Percentiles rank a stretch among this genome's conserved stretches.
Evolutionary conservation across 2,113 vertebrate genomes (phyloP).

Genomic region (Rhabdornis inornatus): DNA sequence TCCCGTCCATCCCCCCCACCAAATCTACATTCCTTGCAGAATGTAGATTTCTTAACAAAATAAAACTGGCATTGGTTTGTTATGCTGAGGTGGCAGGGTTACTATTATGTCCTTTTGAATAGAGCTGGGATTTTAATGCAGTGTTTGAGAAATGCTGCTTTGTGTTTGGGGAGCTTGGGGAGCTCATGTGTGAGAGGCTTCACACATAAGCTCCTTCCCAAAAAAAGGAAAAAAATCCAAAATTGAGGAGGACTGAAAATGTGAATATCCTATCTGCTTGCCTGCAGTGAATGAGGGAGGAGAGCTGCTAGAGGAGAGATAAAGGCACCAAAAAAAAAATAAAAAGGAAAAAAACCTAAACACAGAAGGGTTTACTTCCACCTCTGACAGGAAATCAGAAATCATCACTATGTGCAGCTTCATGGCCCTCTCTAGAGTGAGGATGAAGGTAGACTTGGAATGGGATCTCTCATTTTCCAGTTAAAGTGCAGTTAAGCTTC

Average conservation of each 20-base stretch:
- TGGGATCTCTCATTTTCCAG: neutral
- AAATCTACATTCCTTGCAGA: neutral
- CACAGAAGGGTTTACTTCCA: neutral
- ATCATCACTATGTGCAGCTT: neutral
- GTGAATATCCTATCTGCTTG: fast-evolving
- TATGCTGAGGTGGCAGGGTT: neutral
- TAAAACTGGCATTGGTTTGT: neutral
- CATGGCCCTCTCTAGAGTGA: neutral
- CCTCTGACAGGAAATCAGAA: neutral
- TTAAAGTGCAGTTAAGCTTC: fast-evolving
- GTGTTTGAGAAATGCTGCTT: neutral
- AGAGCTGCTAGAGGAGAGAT: neutral
- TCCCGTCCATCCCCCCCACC: neutral
- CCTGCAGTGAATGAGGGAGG: neutral
- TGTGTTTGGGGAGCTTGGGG: neutral
- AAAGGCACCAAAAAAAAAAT: neutral
- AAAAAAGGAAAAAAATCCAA: neutral
- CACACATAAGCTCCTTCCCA: neutral
- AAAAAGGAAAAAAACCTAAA: fast-evolving
- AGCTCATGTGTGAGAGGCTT: neutral
- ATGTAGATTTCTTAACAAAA: neutral
- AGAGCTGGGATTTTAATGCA: neutral
- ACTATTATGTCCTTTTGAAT: neutral
- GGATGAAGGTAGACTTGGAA: neutral
- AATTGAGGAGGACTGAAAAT: neutral